These are phyloP conservation scores for Enteromius afrohamiltoni DNA, from an alignment of 2,797 vertebrate species.

Conservation along the genomic window DNA sequence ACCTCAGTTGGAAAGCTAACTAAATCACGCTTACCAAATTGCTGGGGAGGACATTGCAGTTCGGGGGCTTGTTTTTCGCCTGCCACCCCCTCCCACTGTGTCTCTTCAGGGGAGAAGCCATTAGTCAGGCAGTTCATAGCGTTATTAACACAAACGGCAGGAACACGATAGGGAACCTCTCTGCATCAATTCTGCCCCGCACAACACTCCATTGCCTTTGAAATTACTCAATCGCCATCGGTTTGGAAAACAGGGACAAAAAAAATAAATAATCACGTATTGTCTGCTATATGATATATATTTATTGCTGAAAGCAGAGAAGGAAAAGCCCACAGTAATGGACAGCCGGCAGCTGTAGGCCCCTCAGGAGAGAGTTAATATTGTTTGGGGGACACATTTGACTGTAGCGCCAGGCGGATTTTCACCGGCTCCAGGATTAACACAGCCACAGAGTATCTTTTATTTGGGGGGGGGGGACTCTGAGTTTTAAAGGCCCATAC, in stretches of 20 bases:
- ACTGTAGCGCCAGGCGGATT: slow-evolving; percentile 74
- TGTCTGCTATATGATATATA: slow-evolving; percentile 55
- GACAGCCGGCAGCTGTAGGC: slow-evolving; percentile 66
- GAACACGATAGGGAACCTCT: slow-evolving; percentile 72
- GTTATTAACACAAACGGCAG: slow-evolving; percentile 75
- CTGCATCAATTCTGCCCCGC: slow-evolving; percentile 69
- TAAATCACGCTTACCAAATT: slow-evolving; percentile 36
- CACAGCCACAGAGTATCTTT: slow-evolving; percentile 78
- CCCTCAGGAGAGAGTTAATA: slow-evolving; percentile 73
- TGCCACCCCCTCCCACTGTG: slow-evolving; percentile 63
- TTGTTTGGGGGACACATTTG: slow-evolving; percentile 76
- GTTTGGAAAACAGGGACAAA: slow-evolving; percentile 57
- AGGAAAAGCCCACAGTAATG: slow-evolving; percentile 69
- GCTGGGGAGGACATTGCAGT: background rate
- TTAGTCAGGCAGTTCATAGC: slow-evolving; percentile 74
- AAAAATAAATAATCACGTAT: slow-evolving; percentile 63
- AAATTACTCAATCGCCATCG: slow-evolving; percentile 75
- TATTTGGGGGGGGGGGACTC: slow-evolving; percentile 72
- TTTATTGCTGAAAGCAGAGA: slow-evolving; percentile 69
- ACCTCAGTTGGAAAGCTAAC: slow-evolving; percentile 10
- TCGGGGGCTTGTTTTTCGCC: slow-evolving; percentile 32
- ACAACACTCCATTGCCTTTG: slow-evolving; percentile 71
- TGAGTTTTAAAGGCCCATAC: slow-evolving; percentile 78
- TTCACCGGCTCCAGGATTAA: slow-evolving; percentile 80
- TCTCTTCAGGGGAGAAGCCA: slow-evolving; percentile 54